Evolutionary conservation across 2,797 vertebrate genomes (phyloP), one percentile per base, ranked within the genome.

Genomic region (Gobio occitaniae): DNA sequence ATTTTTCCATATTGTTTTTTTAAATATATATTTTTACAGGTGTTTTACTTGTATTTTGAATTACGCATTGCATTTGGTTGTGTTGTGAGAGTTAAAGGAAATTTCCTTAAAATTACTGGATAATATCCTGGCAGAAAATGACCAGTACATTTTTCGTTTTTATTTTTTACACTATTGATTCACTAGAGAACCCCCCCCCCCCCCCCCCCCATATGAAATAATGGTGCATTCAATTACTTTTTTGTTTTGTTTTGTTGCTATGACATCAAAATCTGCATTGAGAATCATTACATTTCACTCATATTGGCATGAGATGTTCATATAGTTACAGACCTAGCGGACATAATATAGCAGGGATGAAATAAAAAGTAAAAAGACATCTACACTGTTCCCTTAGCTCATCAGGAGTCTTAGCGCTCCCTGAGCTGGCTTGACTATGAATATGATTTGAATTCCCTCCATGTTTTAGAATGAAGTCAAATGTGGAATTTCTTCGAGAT

Each of bases 371-470:
- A 12, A 59, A 69, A 71, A 71, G 8, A 47, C 25, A 50, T 71
- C 11, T 25, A 17, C 16, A 52, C 12, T 12, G 61, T 68, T 54
- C 61, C 32, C 9, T 13, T 3, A 76, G 4, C 82, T 41, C 21
- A 76, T 66, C 71, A 44, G 32, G 32, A 83, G 59, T 76, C 59
- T 76, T 2, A 11, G 65, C 3, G 12, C 32, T 70, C 13, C 52
- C 19, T 36, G 56, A 50, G 29, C 56, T 74, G 44, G 7, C 54
- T 50, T 48, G 44, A 82, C 52, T 63, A 65, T 77, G 63, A 84
- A 69, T 29, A 68, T 56, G 74, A 77, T 84, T 50, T 84, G 82
- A 66, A 78, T 78, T 59, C 65, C 10, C 75, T 71, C 9, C 66
- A n/a, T 50, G 41, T 50, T 63, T 61, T 6, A 72, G 36, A 69